These are phyloP conservation scores for Alouatta palliata DNA, from an alignment of 2,113 vertebrate species.

Conservation along the genomic window DNA sequence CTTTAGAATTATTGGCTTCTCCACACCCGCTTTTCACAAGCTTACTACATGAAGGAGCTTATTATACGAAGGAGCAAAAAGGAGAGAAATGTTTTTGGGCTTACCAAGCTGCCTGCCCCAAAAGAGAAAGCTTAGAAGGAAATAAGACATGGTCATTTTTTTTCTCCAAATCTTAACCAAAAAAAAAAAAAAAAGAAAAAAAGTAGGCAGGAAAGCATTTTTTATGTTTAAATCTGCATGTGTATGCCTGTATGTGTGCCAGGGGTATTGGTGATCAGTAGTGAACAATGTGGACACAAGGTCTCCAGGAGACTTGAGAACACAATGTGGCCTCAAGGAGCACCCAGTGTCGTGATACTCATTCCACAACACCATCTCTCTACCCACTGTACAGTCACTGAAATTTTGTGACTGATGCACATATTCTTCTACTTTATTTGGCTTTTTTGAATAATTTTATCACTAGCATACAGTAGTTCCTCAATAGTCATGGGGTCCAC, in stretches of 20 bases:
- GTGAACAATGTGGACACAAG: neutral
- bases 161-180: neutral
- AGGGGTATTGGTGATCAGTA: rapidly evolving
- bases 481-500: neutral
- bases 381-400: neutral
- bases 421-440: neutral
- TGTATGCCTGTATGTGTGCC: neutral
- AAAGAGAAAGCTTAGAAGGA: neutral
- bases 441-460: neutral
- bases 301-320: too few relatives aligned
- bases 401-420: neutral
- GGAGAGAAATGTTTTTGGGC: neutral
- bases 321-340: neutral
- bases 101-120: neutral
- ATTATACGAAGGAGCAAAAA: neutral
- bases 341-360: neutral
- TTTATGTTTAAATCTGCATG: neutral
- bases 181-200: neutral
- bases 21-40: neutral
- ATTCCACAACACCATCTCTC: neutral
- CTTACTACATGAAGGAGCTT: neutral
- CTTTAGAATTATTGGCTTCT: neutral
- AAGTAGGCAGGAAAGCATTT: neutral
- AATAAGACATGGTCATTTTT: neutral
- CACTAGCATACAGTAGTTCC: neutral